A percentile compares a stretch with the other conserved stretches of the same genome.
Evolutionary conservation across 2,888 invertebrate genomes (phyloP).

Genomic region (Phragmatobia fuliginosa): DNA sequence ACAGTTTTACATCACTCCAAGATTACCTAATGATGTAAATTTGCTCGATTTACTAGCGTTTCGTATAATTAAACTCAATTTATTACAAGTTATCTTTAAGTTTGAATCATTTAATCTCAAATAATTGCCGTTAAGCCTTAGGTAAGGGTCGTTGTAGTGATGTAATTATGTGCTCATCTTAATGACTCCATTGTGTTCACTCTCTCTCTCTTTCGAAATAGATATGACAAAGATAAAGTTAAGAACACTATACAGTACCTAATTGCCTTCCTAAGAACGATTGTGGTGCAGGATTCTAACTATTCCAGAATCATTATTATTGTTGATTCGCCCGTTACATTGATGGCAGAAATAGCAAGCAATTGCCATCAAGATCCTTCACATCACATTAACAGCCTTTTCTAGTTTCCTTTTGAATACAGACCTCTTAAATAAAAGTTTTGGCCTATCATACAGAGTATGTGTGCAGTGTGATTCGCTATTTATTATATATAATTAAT

Average conservation of each 20-base stretch:
- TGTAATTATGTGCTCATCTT: conserved; percentile 2
- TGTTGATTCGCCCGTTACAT: neutral
- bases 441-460: too few relatives aligned
- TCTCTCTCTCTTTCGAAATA: neutral
- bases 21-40: conserved; percentile 24
- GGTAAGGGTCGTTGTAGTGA: conserved; percentile 1
- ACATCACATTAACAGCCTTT: too few relatives aligned
- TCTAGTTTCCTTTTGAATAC: too few relatives aligned
- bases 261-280: neutral
- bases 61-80: conserved; percentile 28
- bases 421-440: too few relatives aligned
- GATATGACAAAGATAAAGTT: neutral
- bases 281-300: neutral
- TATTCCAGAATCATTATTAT: neutral
- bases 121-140: conserved; percentile 9
- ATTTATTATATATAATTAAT: too few relatives aligned
- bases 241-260: neutral
- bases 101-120: conserved; percentile 15
- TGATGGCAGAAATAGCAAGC: neutral
- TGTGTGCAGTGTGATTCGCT: too few relatives aligned
- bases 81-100: conserved; percentile 15
- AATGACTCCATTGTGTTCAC: neutral
- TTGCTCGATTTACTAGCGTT: conserved; percentile 28
- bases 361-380: too few relatives aligned
- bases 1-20: conserved; percentile 8